Conservation (phyloP, 2,113 vertebrate species). For the Cervus canadensis region DNA sequence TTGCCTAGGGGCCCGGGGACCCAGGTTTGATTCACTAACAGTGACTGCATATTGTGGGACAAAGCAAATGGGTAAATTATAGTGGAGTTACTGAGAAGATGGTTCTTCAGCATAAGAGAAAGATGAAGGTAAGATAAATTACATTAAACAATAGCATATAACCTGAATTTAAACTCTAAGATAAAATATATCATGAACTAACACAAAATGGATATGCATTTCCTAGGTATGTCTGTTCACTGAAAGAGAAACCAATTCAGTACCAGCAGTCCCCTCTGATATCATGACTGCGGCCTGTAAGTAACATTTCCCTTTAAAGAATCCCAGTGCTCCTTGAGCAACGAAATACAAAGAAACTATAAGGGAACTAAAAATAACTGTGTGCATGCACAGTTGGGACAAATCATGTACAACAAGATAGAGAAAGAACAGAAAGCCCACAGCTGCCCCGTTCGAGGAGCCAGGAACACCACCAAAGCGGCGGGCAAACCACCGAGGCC, state of each 20-base stretch:
- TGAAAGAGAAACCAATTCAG: background rate
- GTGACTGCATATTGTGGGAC: no score
- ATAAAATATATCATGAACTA: background rate
- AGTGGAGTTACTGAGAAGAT: background rate
- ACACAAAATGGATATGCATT: background rate
- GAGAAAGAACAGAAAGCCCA: background rate
- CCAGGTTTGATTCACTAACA: background rate
- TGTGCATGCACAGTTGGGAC: background rate
- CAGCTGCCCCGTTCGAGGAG: background rate
- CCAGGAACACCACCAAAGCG: accelerated
- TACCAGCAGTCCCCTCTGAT: background rate
- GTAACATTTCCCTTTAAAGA: no score
- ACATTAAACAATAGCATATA: background rate
- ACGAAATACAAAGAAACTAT: background rate
- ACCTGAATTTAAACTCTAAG: background rate
- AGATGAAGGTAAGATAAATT: background rate
- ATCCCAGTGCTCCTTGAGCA: background rate
- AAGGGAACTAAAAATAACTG: background rate
- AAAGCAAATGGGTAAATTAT: background rate
- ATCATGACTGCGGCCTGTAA: background rate
- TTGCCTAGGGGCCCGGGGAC: background rate
- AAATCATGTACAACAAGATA: background rate
- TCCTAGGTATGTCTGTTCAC: background rate
- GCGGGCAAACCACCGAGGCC: background rate
- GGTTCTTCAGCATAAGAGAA: background rate